Evolutionary conservation across 2,113 vertebrate genomes (phyloP), one percentile per base, ranked within the genome.

Genomic region (Epinephelus fuscoguttatus): DNA sequence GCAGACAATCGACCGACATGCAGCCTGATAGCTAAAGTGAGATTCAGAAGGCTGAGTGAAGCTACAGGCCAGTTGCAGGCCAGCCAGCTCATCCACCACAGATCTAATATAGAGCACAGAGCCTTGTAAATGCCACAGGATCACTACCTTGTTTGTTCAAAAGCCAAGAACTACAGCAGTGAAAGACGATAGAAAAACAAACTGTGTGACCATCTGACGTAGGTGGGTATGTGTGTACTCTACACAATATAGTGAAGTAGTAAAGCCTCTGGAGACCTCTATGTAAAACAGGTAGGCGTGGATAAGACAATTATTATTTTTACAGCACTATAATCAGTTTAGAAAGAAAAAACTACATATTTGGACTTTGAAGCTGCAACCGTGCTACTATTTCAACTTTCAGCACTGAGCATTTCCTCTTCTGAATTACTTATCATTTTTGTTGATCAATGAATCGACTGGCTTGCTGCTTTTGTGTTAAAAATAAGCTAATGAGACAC

Each of bases 101-200:
- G 69, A 80, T 75, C 78, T 61, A 90, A 88, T 67, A 82, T 57
- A 78, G 74, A 70, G 62, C 66, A 57, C n/a, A 81, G 55, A 75
- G 27, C 27, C 75, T 67, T 69, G 73, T 50, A 82, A 83, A 88
- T 84, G 67, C 78, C 68, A 86, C 63, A 42, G 40, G 84, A 80
- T 85, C 79, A 81, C 61, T 74, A 52, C 53, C 70, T 82, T 86
- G 6, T 90, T 86, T 86, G 73, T 81, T 83, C 64, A 72, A 82
- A 86, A 81, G 67, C 27, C n/a, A 75, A 75, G 59, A 74, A 84
- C 50, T 55, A 59, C 19, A 57, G 50, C 66, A 64, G 67, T 1
- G 0, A 64, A 63, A 42, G 21, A 19, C 60, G 67, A 73, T 4
- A 23, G 56, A n/a, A 70, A 68, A 82, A 67, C 60, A 87, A 74